These are phyloP conservation scores for Lacerta viridis DNA, from an alignment of 2,797 vertebrate species.

Conservation along the genomic window DNA sequence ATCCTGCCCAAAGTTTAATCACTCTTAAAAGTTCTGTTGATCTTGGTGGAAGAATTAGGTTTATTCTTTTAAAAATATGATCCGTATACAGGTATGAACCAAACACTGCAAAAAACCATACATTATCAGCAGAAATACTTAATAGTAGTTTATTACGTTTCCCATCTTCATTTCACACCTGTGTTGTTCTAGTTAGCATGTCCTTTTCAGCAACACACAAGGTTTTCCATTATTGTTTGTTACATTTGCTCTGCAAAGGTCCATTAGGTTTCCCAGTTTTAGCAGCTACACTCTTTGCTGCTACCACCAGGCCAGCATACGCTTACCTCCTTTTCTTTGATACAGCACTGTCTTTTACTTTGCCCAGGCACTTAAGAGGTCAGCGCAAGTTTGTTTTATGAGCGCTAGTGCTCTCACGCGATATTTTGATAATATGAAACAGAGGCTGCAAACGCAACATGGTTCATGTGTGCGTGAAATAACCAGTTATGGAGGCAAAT, in stretches of 20 bases:
- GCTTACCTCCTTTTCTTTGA: background rate
- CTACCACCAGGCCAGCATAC: background rate
- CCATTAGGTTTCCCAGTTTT: background rate
- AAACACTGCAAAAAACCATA: background rate
- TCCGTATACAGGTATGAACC: background rate
- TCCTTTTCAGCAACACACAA: background rate
- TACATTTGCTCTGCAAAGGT: background rate
- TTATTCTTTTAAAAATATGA: background rate
- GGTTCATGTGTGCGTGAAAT: background rate
- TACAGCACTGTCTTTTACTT: constrained; percentile 17
- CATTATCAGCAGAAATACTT: background rate
- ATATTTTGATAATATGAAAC: background rate
- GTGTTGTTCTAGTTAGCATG: background rate
- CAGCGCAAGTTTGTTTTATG: background rate
- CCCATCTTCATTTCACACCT: background rate
- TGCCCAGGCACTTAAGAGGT: background rate
- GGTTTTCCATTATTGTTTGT: background rate
- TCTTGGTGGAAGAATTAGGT: background rate
- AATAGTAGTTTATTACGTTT: background rate
- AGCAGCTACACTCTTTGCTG: background rate
- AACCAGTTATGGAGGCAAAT: background rate
- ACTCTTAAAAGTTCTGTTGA: background rate
- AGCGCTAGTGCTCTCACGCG: background rate
- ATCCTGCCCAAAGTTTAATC: background rate
- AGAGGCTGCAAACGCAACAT: background rate